phyloP scores from a whole-genome alignment of 2,888 invertebrate species.

The Acrobasis consociella region DNA sequence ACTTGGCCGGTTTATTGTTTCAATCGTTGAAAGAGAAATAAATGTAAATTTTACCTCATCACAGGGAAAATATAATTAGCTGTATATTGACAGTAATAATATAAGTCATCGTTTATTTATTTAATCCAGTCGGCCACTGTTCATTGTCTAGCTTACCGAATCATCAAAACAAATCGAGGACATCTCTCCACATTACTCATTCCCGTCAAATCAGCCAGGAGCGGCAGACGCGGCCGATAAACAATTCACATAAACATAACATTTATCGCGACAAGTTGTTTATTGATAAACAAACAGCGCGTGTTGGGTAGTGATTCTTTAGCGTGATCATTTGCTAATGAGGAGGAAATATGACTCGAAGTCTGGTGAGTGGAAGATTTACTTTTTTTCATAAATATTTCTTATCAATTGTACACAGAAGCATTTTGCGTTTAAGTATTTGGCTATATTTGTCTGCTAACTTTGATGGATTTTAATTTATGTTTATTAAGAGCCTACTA shows the following conservation, averaged over 20 bases:
- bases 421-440: no score
- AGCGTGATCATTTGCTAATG: conserved; percentile 27
- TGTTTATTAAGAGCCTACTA: no score
- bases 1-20: no score
- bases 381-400: background rate
- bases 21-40: no score
- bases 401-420: background rate
- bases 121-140: conserved; percentile 3
- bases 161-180: conserved; percentile 19
- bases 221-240: conserved; percentile 21
- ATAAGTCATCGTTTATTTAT: background rate
- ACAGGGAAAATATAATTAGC: no score
- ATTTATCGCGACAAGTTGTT: conserved; percentile 14
- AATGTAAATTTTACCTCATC: no score
- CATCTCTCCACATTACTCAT: conserved; percentile 12
- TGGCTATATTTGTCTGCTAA: no score
- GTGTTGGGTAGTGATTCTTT: conserved; percentile 2
- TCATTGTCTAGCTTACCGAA: conserved; percentile 12
- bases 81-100: background rate
- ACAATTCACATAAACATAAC: conserved; percentile 19
- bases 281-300: conserved; percentile 19
- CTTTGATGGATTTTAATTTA: no score
- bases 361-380: conserved; percentile 31
- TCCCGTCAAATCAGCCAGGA: conserved; percentile 9
- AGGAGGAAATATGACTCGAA: conserved; percentile 32